phyloP scores from a whole-genome alignment of 2,113 vertebrate species.

The Romanogobio albipinnatus region DNA sequence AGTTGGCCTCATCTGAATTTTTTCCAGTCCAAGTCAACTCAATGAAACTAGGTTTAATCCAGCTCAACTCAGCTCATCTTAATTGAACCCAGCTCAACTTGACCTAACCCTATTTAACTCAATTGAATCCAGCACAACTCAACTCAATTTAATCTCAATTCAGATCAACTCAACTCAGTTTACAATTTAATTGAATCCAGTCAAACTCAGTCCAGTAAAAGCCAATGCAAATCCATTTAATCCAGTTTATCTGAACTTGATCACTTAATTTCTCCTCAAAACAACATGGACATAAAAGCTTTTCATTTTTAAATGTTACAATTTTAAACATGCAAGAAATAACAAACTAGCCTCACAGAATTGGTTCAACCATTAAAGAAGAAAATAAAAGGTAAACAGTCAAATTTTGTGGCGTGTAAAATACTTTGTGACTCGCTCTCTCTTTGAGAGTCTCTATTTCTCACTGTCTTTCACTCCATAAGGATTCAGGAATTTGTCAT shows the following conservation, averaged over 20 bases:
- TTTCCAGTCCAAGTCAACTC: not conserved
- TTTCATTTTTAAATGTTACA: not conserved
- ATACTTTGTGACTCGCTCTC: not conserved
- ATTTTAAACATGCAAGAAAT: not conserved
- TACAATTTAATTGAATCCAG: not conserved
- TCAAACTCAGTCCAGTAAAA: not conserved
- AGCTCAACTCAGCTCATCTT: not conserved
- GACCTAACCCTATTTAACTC: not conserved
- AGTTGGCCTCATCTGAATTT: not conserved
- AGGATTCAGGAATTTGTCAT: constrained; percentile 37
- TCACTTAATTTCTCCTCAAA: not conserved
- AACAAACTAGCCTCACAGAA: not conserved
- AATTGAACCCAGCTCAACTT: not conserved
- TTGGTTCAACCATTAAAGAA: not conserved
- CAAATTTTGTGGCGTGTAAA: not conserved
- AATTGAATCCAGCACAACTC: not conserved
- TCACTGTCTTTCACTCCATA: constrained; percentile 18
- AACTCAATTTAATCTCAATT: not conserved
- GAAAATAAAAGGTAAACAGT: not conserved
- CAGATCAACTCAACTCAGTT: not conserved
- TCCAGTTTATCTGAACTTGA: not conserved
- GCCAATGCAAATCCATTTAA: not conserved
- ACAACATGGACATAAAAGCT: not conserved
- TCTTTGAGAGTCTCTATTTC: not conserved
- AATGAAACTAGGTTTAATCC: not conserved